Percentiles rank a stretch among this genome's conserved stretches.
Evolutionary conservation across 2,113 vertebrate species (phyloP).

Genomic region (Madoqua kirkii): DNA sequence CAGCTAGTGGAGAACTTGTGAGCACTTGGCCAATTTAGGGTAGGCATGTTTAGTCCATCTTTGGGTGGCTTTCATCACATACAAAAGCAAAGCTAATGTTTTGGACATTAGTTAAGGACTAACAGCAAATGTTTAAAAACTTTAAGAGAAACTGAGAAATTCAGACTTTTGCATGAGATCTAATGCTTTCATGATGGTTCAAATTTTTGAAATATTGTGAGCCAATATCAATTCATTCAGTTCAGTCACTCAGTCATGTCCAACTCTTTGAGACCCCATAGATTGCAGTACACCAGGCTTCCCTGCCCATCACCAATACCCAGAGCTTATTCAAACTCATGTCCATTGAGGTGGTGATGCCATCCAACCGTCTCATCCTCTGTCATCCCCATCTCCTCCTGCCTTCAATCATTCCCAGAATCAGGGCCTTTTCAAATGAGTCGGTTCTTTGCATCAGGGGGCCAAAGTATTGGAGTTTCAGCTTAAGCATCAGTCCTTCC

Average conservation of each 20-base stretch:
- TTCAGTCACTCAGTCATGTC: neutral
- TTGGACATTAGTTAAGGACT: neutral
- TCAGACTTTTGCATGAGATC: conserved; percentile 1
- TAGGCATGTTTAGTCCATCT: neutral
- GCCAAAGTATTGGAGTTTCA: neutral
- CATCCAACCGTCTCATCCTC: neutral
- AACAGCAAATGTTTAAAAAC: neutral
- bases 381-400: neutral
- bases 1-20: neutral
- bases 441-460: fast-evolving
- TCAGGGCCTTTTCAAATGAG: neutral
- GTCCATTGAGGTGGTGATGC: neutral
- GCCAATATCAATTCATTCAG: neutral
- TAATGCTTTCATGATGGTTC: neutral
- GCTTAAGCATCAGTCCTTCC: neutral
- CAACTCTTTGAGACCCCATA: neutral
- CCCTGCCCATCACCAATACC: neutral
- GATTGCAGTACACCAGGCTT: neutral
- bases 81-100: neutral
- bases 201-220: conserved; percentile 22
- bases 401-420: neutral
- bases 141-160: neutral
- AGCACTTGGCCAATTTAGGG: neutral
- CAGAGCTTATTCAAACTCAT: neutral
- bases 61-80: neutral